Evolutionary conservation across 2,113 vertebrate genomes (phyloP).

Genomic region (Indicator maculatus): DNA sequence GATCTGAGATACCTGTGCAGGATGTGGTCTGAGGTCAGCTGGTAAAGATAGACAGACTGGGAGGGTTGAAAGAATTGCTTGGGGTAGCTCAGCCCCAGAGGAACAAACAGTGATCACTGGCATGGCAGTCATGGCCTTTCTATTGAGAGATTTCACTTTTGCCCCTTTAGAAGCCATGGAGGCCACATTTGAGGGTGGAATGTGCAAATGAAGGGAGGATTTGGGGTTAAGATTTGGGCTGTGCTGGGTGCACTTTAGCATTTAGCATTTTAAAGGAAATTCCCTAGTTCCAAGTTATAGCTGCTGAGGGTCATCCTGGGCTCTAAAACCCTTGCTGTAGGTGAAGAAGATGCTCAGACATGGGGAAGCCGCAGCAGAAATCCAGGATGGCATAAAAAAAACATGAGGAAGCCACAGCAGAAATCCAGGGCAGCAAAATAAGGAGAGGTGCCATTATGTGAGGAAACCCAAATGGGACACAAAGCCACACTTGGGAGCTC

Average conservation of each 20-base stretch:
- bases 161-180: neutral
- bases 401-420: neutral
- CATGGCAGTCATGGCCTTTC: neutral
- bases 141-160: neutral
- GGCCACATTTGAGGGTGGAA: neutral
- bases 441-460: neutral
- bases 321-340: neutral
- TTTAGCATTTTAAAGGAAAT: neutral
- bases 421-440: neutral
- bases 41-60: neutral
- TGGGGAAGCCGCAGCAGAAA: neutral
- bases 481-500: neutral
- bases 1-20: neutral
- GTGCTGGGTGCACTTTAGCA: rapidly evolving
- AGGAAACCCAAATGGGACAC: neutral
- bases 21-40: neutral
- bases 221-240: neutral
- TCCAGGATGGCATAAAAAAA: neutral
- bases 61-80: neutral
- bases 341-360: neutral
- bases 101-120: neutral
- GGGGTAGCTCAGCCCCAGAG: neutral
- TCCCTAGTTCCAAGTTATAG: neutral
- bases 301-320: neutral
- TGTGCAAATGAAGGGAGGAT: neutral